Evolutionary conservation across 2,888 invertebrate genomes (phyloP).

Genomic region (Himalopsyche anomala): DNA sequence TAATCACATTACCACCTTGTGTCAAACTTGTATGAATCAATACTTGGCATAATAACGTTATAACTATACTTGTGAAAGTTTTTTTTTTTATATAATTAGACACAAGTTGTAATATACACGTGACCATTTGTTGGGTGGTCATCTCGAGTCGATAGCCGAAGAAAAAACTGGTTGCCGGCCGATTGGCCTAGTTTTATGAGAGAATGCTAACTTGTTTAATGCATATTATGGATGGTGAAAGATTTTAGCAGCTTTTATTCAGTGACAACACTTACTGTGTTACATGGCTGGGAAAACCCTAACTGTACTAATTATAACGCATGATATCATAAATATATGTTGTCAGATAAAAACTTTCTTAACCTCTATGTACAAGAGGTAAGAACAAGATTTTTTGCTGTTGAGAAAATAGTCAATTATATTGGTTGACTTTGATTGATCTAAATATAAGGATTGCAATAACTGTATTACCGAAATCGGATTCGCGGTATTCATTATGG

Average conservation of each 20-base stretch:
- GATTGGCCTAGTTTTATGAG: background rate
- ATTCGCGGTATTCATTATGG: too few relatives aligned
- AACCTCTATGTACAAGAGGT: background rate
- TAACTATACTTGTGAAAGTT: conserved; percentile 1
- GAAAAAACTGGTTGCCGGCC: background rate
- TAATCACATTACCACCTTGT: background rate
- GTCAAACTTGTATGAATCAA: background rate
- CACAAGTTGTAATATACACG: background rate
- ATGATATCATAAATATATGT: background rate
- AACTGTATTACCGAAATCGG: too few relatives aligned
- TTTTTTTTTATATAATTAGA: background rate
- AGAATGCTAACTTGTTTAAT: conserved; percentile 19
- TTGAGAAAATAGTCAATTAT: background rate
- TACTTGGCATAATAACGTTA: background rate
- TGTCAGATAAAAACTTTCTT: background rate
- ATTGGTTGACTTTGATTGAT: too few relatives aligned
- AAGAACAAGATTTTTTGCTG: background rate
- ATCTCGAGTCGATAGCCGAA: background rate
- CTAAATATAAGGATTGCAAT: too few relatives aligned
- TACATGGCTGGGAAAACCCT: conserved; percentile 4
- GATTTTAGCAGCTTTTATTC: conserved; percentile 20
- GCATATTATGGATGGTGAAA: conserved; percentile 5
- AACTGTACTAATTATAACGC: background rate
- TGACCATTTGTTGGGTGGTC: conserved; percentile 22
- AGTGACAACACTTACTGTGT: background rate